Base-by-base conservation (phyloP, 2,888 invertebrate species). In the Rosalia funebris region DNA sequence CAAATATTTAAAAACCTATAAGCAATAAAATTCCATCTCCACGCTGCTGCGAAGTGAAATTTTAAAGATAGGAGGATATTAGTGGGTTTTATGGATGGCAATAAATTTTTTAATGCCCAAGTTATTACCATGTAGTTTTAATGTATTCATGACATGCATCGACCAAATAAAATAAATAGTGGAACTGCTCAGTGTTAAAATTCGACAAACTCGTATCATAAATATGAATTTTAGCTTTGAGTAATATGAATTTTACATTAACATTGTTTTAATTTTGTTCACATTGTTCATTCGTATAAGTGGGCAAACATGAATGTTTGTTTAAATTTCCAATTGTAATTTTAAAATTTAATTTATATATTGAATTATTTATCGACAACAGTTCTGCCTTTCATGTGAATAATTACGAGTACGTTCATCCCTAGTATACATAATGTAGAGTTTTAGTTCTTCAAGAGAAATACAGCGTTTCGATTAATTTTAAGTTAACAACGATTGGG, bases 191-290 rank as follows among this genome's bases (percentile, higher is more conserved):
- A 25, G 12, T 44, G 14, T 11, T 50, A 39, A 20, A 44, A 34
- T 10, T n/a, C 34, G 7, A n/a, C 34, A n/a, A 34, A 37, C 25
- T 32, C 25, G 41, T 42, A 36, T 20, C 44, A 32, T 54, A 54
- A 54, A 54, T 54, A 54, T 34, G 32, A 54, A 45, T 54, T 54
- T 42, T 15, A 36, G 37, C 45, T 45, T 32, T 54, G 19, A 20
- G 54, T 34, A 34, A 17, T 31, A 44, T 34, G 32, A 36, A 34
- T 44, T 32, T 54, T 34, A 19, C 10, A 44, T 54, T 20, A 50
- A 50, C 50, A 39, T 50, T 50, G 39, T 39, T 50, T 50, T 37
- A 37, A 39, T 12, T 50, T 50, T 39, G 14, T n/a, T 48, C n/a
- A n/a, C n/a, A n/a, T n/a, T n/a, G n/a, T 50, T 20, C 15, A 25